Conservation (phyloP, 2,113 vertebrate species). For the Tyto alba region DNA sequence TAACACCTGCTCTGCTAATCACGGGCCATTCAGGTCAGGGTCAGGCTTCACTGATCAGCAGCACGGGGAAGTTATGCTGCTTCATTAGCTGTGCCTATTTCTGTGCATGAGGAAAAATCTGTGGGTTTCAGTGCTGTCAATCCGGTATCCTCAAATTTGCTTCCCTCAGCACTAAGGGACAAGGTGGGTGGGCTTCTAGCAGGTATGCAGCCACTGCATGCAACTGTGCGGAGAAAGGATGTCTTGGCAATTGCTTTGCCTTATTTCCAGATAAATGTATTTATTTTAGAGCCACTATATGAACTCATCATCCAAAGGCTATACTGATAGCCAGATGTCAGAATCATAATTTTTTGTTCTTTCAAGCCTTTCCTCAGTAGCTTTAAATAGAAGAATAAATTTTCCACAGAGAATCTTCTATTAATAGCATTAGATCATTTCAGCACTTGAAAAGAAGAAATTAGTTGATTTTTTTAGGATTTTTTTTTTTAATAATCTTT, state of each 20-base stretch:
- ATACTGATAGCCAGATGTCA: not conserved
- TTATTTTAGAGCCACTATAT: constrained; percentile 5
- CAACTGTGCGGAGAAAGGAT: not conserved
- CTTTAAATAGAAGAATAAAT: constrained; percentile 51
- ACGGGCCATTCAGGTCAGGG: not conserved
- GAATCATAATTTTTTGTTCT: constrained; percentile 13
- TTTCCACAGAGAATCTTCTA: constrained; percentile 31
- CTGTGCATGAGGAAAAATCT: not conserved
- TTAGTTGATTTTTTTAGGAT: constrained; percentile 2
- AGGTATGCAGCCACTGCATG: not conserved
- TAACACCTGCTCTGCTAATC: not conserved
- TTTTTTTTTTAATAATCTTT: not conserved
- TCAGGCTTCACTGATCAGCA: not conserved
- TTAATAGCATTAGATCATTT: constrained; percentile 57
- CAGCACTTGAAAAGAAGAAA: constrained; percentile 55
- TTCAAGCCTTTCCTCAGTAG: constrained; percentile 11
- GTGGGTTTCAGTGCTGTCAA: not conserved
- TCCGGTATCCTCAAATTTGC: not conserved
- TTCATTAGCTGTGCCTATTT: not conserved
- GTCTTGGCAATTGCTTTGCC: not conserved
- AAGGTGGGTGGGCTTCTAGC: not conserved
- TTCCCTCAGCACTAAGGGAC: not conserved
- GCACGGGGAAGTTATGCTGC: not conserved
- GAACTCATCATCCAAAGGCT: constrained; percentile 24
- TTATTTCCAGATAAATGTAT: not conserved